Conservation (phyloP, 2,113 vertebrate species). For the Tragelaphus strepsiceros region DNA sequence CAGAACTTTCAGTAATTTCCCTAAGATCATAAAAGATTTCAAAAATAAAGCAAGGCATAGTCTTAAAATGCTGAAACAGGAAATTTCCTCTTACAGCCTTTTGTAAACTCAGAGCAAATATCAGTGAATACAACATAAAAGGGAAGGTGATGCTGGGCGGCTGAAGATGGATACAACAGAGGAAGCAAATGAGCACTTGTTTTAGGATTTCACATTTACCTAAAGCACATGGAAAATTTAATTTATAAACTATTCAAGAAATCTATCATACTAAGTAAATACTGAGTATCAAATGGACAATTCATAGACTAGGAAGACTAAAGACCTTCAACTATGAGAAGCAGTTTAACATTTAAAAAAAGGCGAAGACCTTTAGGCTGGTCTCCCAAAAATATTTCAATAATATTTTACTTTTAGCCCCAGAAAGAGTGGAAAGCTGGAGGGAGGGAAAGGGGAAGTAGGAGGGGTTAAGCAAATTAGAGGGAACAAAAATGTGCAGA, state of each 20-base stretch:
- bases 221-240: neutral
- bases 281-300: neutral
- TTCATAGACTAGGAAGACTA: neutral
- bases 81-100: neutral
- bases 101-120: neutral
- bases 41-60: neutral
- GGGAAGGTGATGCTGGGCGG: neutral
- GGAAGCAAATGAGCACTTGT: neutral
- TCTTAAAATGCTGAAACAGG: neutral
- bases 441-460: neutral
- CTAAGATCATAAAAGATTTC: neutral
- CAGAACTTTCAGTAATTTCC: neutral
- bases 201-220: neutral
- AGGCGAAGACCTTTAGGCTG: neutral
- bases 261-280: neutral
- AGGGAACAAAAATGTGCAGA: neutral
- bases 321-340: neutral
- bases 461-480: neutral
- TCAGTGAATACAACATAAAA: neutral
- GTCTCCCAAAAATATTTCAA: neutral
- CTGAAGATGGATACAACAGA: neutral
- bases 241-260: neutral
- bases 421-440: neutral
- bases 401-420: neutral
- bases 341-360: neutral